These are phyloP conservation scores for Chaetodon auriga DNA, from an alignment of 2,113 vertebrate genomes.

Conservation along the genomic window DNA sequence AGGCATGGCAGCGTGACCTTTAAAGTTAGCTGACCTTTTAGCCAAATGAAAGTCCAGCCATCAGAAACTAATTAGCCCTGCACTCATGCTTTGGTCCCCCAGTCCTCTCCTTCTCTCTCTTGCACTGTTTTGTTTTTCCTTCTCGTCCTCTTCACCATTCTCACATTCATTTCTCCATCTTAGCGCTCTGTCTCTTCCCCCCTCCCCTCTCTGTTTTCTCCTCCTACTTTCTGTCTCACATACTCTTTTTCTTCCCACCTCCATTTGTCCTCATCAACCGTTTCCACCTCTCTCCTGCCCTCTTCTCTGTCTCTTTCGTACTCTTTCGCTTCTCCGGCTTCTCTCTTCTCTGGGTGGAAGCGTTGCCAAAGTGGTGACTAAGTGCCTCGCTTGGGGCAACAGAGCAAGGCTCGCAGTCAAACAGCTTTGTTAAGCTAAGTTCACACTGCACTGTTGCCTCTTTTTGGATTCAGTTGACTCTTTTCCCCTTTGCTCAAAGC, in stretches of 20 bases:
- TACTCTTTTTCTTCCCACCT: conserved; percentile 27
- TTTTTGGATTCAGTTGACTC: conserved; percentile 75
- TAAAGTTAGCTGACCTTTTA: conserved; percentile 82
- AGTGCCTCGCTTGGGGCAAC: conserved; percentile 66
- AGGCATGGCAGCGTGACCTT: conserved; percentile 75
- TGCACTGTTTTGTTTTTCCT: conserved; percentile 23
- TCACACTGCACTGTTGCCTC: conserved; percentile 57
- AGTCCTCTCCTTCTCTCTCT: conserved; percentile 41
- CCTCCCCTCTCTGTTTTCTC: conserved; percentile 21
- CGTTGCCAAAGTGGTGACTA: conserved; percentile 76
- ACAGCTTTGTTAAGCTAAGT: conserved; percentile 72
- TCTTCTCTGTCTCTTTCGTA: conserved; percentile 39
- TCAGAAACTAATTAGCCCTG: conserved; percentile 83
- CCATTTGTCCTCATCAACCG: conserved; percentile 57
- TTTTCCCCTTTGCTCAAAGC: conserved; percentile 68
- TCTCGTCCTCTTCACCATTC: conserved; percentile 18
- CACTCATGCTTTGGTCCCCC: conserved; percentile 72
- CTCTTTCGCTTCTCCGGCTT: conserved; percentile 21
- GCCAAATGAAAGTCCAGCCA: conserved; percentile 79
- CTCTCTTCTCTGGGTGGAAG: conserved; percentile 53
- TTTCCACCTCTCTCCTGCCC: conserved; percentile 48
- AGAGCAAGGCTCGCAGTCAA: conserved; percentile 68
- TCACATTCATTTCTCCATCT: conserved; percentile 42
- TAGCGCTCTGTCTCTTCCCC: conserved; percentile 17
- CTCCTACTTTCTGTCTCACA: conserved; percentile 29